phyloP scores from a whole-genome alignment of 2,888 invertebrate genomes.

The Tipula vernalis region DNA sequence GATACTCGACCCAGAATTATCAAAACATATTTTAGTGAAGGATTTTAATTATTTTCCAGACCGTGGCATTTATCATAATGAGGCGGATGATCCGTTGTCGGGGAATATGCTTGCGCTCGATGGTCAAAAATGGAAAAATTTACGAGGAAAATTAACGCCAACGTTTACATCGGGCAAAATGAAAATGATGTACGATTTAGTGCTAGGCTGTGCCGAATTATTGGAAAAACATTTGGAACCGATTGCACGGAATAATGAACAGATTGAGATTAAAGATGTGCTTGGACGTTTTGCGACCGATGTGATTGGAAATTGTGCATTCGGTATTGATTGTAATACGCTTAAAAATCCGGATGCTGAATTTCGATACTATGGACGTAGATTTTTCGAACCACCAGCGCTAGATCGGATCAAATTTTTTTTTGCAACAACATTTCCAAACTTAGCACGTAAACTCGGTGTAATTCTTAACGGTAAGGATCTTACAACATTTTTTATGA shows the following conservation, averaged over 20 bases:
- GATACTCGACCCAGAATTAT: slow-evolving; percentile 23
- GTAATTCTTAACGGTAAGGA: neutral
- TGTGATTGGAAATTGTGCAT: slow-evolving; percentile 32
- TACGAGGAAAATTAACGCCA: slow-evolving; percentile 36
- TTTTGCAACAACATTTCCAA: slow-evolving; percentile 19
- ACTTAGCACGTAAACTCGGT: slow-evolving; percentile 16
- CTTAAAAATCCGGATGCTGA: slow-evolving; percentile 25
- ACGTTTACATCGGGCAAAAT: slow-evolving; percentile 39
- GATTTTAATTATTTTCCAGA: slow-evolving; percentile 32
- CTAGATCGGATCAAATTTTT: neutral
- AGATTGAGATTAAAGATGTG: slow-evolving; percentile 29
- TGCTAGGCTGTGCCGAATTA: slow-evolving; percentile 24
- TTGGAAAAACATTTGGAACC: slow-evolving; percentile 20
- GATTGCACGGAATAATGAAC: slow-evolving; percentile 10
- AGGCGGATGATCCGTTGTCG: slow-evolving; percentile 28
- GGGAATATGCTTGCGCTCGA: slow-evolving; percentile 28
- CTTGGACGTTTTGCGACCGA: slow-evolving; percentile 35
- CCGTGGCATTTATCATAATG: slow-evolving; percentile 27
- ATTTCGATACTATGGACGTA: slow-evolving; percentile 20
- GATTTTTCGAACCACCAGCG: slow-evolving; percentile 13
- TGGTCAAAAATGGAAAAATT: slow-evolving; percentile 35
- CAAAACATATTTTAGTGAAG: slow-evolving; percentile 26
- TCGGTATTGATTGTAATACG: slow-evolving; percentile 31
- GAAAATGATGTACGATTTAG: slow-evolving; percentile 34
- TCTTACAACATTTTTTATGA: neutral